A percentile compares a stretch with the other conserved stretches of the same genome.
These are phyloP conservation scores for Oscheius onirici DNA, from an alignment of 2,888 invertebrate species.

Conservation along the genomic window DNA sequence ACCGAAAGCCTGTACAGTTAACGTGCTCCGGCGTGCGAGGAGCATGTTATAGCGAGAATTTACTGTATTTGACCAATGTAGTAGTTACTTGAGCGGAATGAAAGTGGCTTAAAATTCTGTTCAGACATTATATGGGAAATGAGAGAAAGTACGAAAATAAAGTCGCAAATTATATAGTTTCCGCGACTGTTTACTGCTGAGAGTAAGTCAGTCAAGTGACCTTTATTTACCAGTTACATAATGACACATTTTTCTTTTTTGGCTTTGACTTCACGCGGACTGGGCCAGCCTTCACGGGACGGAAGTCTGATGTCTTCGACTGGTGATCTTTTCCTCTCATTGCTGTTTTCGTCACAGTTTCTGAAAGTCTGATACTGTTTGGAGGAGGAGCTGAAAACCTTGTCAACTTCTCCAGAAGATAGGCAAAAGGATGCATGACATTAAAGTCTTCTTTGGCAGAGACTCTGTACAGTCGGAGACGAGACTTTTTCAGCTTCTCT, in stretches of 20 bases:
- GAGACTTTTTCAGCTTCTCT: slow-evolving; percentile 33
- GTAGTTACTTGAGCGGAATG: not conserved
- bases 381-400: slow-evolving; percentile 12
- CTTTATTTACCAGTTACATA: slow-evolving; percentile 32
- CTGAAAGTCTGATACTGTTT: slow-evolving; percentile 32
- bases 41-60: too few relatives aligned
- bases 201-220: too few relatives aligned
- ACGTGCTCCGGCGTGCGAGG: too few relatives aligned
- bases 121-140: too few relatives aligned
- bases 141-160: too few relatives aligned
- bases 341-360: slow-evolving; percentile 27
- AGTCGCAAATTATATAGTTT: too few relatives aligned
- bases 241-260: slow-evolving; percentile 44
- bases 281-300: slow-evolving; percentile 40
- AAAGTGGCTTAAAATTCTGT: too few relatives aligned
- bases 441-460: slow-evolving; percentile 48
- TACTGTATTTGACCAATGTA: too few relatives aligned
- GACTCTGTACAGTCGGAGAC: slow-evolving; percentile 46
- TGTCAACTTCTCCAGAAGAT: slow-evolving; percentile 47
- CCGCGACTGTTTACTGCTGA: not conserved
- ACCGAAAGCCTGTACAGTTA: too few relatives aligned
- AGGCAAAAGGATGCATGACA: slow-evolving; percentile 55
- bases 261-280: slow-evolving; percentile 20
- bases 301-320: slow-evolving; percentile 36
- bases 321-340: slow-evolving; percentile 39